Evolutionary conservation across 2,888 invertebrate species (phyloP).

Genomic region (Melanchra persicariae): DNA sequence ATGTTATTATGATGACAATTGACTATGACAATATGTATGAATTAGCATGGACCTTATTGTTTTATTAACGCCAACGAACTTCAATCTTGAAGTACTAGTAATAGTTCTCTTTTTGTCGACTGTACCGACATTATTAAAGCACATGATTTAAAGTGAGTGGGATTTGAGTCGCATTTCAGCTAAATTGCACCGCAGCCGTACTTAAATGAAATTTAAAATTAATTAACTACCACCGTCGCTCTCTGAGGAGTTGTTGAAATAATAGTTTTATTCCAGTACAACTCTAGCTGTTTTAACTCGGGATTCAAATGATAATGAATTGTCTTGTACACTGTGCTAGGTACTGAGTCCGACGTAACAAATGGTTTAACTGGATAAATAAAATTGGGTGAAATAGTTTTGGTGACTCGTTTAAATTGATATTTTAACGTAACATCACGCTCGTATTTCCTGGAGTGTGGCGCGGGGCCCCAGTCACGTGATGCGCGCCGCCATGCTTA

Average conservation of each 20-base stretch:
- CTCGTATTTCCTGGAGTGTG: too few species aligned
- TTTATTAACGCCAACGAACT: neutral
- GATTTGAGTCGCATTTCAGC: constrained; percentile 45
- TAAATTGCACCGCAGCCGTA: constrained; percentile 46
- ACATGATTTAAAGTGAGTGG: constrained; percentile 36
- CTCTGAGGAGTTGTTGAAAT: constrained; percentile 36
- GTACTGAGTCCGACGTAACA: neutral
- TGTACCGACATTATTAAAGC: constrained; percentile 28
- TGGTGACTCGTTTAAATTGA: too few species aligned
- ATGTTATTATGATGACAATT: too few species aligned
- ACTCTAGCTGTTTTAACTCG: constrained; percentile 24
- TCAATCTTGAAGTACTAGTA: neutral
- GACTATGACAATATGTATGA: too few species aligned
- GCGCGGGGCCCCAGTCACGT: too few species aligned
- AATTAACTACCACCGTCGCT: constrained; percentile 52
- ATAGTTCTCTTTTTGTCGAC: constrained; percentile 1
- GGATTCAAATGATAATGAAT: constrained; percentile 14
- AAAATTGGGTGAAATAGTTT: too few species aligned
- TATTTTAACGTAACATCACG: too few species aligned
- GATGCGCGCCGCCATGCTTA: too few species aligned
- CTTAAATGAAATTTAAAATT: constrained; percentile 62
- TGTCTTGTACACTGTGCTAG: neutral
- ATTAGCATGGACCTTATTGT: too few species aligned
- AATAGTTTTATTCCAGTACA: constrained; percentile 40
- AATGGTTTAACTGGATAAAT: too few species aligned